Conservation (phyloP, 2,113 vertebrate species). For the Delphinus delphis region DNA sequence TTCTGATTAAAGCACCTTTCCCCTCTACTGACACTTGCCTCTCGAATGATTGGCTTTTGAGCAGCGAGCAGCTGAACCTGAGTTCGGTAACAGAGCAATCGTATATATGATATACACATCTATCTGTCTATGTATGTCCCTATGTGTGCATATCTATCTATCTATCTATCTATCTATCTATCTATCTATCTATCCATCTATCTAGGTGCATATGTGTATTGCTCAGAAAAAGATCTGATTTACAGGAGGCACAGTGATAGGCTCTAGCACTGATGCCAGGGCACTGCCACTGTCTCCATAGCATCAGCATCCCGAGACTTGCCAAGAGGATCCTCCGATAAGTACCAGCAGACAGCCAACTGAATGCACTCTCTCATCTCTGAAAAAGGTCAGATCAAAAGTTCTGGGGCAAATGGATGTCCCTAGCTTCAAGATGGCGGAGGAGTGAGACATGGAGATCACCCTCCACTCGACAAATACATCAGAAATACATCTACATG, state of each 20-base stretch:
- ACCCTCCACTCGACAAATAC: no score
- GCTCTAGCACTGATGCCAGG: not conserved
- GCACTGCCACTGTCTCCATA: rapidly evolving
- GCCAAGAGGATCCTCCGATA: no score
- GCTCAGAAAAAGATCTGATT: not conserved
- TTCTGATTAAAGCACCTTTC: not conserved
- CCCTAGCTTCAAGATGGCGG: no score
- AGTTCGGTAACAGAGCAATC: not conserved
- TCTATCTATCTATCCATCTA: not conserved
- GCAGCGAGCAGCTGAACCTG: not conserved
- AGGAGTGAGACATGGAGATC: no score
- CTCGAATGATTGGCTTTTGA: not conserved
- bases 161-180: not conserved
- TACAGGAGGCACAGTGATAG: not conserved
- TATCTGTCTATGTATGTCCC: not conserved
- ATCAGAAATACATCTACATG: no score
- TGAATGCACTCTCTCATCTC: not conserved
- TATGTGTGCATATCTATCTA: no score
- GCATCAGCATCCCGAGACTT: not conserved
- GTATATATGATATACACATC: not conserved
- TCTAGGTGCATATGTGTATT: not conserved
- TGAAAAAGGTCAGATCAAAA: not conserved
- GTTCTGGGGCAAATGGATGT: not conserved
- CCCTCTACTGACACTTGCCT: not conserved
- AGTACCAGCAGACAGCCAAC: not conserved